Conservation (phyloP, 2,888 invertebrate species). For the Lamellibrachia satsuma region DNA sequence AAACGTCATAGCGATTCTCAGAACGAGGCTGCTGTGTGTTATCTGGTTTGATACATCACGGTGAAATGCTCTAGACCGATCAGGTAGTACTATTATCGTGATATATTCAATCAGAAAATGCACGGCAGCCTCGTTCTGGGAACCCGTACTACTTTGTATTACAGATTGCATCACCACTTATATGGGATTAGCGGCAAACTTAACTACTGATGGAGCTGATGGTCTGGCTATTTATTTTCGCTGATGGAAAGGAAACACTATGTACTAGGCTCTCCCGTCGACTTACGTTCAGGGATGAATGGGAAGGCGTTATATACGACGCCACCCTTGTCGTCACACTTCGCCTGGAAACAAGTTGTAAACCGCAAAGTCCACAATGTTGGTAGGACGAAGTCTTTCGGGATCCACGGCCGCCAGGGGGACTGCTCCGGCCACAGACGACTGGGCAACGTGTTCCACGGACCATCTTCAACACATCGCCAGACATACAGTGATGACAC, state of each 20-base stretch:
- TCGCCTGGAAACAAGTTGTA: neutral
- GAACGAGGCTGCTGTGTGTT: too few relatives aligned
- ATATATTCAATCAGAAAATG: too few relatives aligned
- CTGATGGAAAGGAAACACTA: neutral
- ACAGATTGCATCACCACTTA: too few relatives aligned
- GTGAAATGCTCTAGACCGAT: too few relatives aligned
- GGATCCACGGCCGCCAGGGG: neutral
- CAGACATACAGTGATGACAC: neutral
- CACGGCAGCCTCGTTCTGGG: too few relatives aligned
- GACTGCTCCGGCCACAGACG: neutral
- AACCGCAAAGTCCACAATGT: neutral
- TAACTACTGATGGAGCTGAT: too few relatives aligned
- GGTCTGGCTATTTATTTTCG: neutral
- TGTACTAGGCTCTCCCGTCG: neutral
- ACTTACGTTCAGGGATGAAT: neutral
- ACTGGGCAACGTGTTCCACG: neutral
- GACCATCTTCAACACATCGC: neutral
- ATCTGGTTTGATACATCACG: too few relatives aligned
- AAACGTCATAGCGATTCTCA: too few relatives aligned
- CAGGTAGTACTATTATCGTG: too few relatives aligned
- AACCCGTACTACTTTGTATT: too few relatives aligned
- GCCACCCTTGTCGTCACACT: neutral
- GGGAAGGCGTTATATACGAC: constrained; percentile 2
- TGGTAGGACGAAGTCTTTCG: neutral
- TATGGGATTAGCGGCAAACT: too few relatives aligned